Percentiles rank a stretch among this genome's conserved stretches.
Evolutionary conservation across 1,140 invertebrate species (phyloP).

Genomic region (Drosophila bocki): DNA sequence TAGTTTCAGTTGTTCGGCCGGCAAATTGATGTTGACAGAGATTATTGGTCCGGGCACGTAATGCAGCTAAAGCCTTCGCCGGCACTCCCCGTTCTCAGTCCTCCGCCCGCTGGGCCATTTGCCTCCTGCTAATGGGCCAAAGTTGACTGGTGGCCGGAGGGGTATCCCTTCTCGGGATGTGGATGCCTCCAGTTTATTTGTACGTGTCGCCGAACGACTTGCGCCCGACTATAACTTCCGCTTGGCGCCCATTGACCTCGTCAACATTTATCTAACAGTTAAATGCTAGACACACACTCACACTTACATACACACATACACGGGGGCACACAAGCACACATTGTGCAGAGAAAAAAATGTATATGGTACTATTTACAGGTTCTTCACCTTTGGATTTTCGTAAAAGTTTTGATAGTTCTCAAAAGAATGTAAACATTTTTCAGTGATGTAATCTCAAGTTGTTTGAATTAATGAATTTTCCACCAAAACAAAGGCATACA

Average conservation of each 20-base stretch:
- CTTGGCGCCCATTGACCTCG: conserved; percentile 80
- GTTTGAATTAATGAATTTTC: neutral
- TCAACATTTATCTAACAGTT: conserved; percentile 82
- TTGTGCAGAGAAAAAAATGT: conserved; percentile 3
- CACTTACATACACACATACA: conserved; percentile 18
- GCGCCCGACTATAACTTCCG: conserved; percentile 75
- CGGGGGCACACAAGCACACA: conserved; percentile 4
- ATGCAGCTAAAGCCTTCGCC: conserved; percentile 51
- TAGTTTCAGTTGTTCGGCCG: conserved; percentile 75
- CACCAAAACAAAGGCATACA: neutral
- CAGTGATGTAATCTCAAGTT: neutral
- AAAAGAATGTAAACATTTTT: neutral
- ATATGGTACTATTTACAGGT: neutral
- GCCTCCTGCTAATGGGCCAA: conserved; percentile 65
- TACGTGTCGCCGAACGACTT: conserved; percentile 69
- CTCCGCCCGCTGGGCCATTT: conserved; percentile 1
- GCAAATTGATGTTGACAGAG: conserved; percentile 84
- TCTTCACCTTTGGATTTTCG: neutral
- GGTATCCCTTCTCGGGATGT: conserved; percentile 8
- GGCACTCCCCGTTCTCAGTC: neutral
- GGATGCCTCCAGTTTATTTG: conserved; percentile 67
- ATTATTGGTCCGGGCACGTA: conserved; percentile 80
- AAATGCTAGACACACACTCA: conserved; percentile 62
- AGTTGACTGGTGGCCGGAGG: conserved; percentile 52
- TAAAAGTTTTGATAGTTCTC: neutral